A percentile compares a stretch with the other conserved stretches of the same genome.
phyloP scores from a whole-genome alignment of 2,888 invertebrate genomes.

The Ormyrus nitidulus region DNA sequence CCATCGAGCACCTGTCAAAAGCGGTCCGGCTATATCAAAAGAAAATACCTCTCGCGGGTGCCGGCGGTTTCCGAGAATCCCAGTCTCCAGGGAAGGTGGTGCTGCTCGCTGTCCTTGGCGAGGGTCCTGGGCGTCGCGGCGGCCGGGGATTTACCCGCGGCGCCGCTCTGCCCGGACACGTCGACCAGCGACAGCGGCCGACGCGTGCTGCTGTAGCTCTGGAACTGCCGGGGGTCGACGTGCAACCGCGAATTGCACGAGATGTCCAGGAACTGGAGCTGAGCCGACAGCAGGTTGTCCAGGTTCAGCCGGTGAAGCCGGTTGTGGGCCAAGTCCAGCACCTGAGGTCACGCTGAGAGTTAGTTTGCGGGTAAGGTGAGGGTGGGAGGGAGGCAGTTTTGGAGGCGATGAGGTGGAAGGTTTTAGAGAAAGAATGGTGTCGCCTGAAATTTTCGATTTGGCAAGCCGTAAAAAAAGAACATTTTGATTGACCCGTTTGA shows the following conservation, averaged over 20 bases:
- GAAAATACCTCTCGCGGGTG: slow-evolving; percentile 78
- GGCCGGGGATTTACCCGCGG: neutral
- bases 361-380: too few species aligned
- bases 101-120: slow-evolving; percentile 2
- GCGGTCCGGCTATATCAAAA: neutral
- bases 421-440: too few species aligned
- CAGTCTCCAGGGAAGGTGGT: slow-evolving; percentile 83
- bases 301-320: slow-evolving; percentile 88
- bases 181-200: slow-evolving; percentile 89
- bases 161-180: slow-evolving; percentile 85
- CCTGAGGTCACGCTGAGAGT: slow-evolving; percentile 64
- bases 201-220: slow-evolving; percentile 86
- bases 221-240: slow-evolving; percentile 89
- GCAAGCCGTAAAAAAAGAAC: too few species aligned
- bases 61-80: slow-evolving; percentile 92
- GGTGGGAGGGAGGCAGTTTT: too few species aligned
- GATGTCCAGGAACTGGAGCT: slow-evolving; percentile 89
- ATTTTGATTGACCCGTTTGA: too few species aligned
- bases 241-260: slow-evolving; percentile 89
- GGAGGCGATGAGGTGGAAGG: too few species aligned
- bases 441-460: too few species aligned
- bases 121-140: neutral
- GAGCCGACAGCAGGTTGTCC: slow-evolving; percentile 85
- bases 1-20: too few species aligned
- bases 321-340: slow-evolving; percentile 90